A percentile compares a stretch with the other conserved stretches of the same genome.
These are phyloP conservation scores for Vanacampus margaritifer DNA, from an alignment of 2,113 vertebrate genomes.

Conservation along the genomic window DNA sequence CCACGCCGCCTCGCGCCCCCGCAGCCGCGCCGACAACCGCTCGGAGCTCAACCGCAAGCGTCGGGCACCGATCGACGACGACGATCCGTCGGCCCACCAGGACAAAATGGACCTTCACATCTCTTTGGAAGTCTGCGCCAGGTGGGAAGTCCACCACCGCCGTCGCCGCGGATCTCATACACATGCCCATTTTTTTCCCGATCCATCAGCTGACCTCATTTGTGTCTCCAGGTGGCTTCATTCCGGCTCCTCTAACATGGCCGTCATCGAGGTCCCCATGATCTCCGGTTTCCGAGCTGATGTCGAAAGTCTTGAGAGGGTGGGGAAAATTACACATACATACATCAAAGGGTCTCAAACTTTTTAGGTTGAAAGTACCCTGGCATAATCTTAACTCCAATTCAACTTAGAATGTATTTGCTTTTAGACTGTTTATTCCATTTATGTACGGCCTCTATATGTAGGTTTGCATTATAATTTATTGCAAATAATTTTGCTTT, in stretches of 20 bases:
- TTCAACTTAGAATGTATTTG: too few relatives aligned
- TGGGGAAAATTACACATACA: conserved; percentile 44
- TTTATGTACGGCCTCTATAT: too few relatives aligned
- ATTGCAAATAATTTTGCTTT: too few relatives aligned
- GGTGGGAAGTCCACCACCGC: conserved; percentile 76
- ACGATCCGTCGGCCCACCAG: conserved; percentile 83
- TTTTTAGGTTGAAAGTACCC: conserved; percentile 34
- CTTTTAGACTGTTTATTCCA: too few relatives aligned
- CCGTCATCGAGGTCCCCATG: conserved; percentile 85
- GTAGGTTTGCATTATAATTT: too few relatives aligned
- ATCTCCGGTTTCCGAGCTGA: conserved; percentile 86
- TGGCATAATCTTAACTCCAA: too few relatives aligned
- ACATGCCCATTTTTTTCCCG: background rate
- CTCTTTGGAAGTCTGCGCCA: conserved; percentile 83
- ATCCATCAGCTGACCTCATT: background rate
- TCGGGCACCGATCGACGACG: conserved; percentile 75
- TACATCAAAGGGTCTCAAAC: conserved; percentile 22
- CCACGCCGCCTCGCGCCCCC: conserved; percentile 39
- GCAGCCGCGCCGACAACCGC: conserved; percentile 64
- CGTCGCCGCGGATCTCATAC: background rate
- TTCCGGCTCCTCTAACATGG: conserved; percentile 91
- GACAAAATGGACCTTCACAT: conserved; percentile 84
- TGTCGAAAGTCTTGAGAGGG: conserved; percentile 87
- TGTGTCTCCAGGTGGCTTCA: conserved; percentile 81
- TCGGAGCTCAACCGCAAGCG: conserved; percentile 69